These are phyloP conservation scores for Lithophane socia DNA, from an alignment of 2,888 invertebrate genomes.

Conservation along the genomic window DNA sequence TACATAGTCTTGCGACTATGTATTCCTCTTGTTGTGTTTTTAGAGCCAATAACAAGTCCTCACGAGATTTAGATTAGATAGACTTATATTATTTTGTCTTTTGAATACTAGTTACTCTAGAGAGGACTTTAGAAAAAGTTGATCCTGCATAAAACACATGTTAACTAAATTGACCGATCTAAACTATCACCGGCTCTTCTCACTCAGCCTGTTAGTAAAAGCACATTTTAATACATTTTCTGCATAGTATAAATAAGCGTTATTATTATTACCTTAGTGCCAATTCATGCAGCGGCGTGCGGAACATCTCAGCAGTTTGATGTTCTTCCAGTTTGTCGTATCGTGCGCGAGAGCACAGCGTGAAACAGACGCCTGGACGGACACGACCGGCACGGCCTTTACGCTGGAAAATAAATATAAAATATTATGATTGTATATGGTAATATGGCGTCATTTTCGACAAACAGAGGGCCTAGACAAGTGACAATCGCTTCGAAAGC, in stretches of 20 bases:
- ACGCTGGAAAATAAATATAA: constrained; percentile 81
- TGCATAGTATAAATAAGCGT: too few species aligned
- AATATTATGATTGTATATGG: background rate
- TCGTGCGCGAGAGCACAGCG: constrained; percentile 95
- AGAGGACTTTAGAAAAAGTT: background rate
- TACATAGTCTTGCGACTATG: too few species aligned
- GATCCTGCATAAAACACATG: background rate
- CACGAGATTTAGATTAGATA: too few species aligned
- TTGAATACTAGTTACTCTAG: background rate
- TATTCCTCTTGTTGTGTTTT: too few species aligned
- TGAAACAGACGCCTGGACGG: constrained; percentile 97
- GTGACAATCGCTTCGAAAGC: too few species aligned
- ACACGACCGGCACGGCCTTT: constrained; percentile 99
- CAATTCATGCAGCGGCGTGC: constrained; percentile 98
- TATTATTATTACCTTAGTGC: constrained; percentile 92
- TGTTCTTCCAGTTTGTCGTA: constrained; percentile 95
- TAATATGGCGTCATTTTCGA: too few species aligned
- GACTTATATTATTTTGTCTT: too few species aligned
- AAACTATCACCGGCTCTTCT: background rate
- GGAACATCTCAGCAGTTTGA: constrained; percentile 99
- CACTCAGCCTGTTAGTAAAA: background rate
- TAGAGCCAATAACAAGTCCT: too few species aligned
- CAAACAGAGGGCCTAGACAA: too few species aligned
- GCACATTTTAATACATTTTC: background rate
- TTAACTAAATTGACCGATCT: background rate